Evolutionary conservation across 2,113 vertebrate genomes (phyloP), one percentile per base, ranked within the genome.

Genomic region (Hyla sarda): DNA sequence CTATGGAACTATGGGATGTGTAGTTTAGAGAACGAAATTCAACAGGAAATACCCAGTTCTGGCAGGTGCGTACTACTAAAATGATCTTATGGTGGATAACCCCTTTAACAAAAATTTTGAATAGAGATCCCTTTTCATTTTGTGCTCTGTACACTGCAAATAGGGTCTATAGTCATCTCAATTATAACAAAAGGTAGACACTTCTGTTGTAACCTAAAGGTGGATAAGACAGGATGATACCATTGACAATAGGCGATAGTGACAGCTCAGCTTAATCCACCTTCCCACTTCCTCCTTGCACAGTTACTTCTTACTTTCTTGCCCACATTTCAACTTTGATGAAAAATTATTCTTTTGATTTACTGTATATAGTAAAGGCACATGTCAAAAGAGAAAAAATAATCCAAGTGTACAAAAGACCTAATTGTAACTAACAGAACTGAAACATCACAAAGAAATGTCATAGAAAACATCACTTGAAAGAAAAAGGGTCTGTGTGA

Each of bases 381-480:
- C 32, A 78, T 23, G 37, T 62, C 56, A 7, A 60, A 17, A 45
- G 54, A 23, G 54, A 78, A 78, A 41, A 78, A 56, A 78, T 78
- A 56, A 32, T 52, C 10, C 50, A 9, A 30, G 30, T 16, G 8
- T 34, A 34, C 50, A 79, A 79, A 56, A 79, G 19, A 10, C 37
- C 62, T 62, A 62, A 62, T 45, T 81, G 13, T 25, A 45, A 19
- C 77, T 7, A 41, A 32, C 4, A 37, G 25, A 56, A 50, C 32
- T 79, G 17, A 79, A 65, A 62, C 56, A 28, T 62, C 37, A 47
- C 78, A 65, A 65, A 41, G 34, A 47, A 62, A 62, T 60, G 56
- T 80, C 54, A 80, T 5, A 60, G 34, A 80, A 34, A 34, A 65
- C 78, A 81, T 81, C 34, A 81, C 56, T 45, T 45, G n/a, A 81